phyloP scores from a whole-genome alignment of 2,888 invertebrate genomes.

The Ashinkailepas kermadecensis region DNA sequence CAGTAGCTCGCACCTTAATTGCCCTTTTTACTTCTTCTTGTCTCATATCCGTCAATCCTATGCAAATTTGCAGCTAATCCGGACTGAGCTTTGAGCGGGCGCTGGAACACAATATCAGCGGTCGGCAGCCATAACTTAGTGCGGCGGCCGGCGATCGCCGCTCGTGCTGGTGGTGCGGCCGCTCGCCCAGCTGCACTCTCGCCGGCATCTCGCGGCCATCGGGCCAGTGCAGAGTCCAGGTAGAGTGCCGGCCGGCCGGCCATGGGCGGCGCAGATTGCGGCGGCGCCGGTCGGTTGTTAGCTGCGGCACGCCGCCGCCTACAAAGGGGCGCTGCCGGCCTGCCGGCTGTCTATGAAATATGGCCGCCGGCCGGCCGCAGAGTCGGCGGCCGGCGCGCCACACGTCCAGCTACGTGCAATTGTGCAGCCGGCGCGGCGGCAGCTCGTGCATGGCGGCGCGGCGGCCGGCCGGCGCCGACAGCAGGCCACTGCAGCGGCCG shows the following conservation, averaged over 20 bases:
- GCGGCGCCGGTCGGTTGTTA: background rate
- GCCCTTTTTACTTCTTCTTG: background rate
- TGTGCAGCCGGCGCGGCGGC: background rate
- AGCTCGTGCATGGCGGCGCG: background rate
- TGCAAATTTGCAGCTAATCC: constrained; percentile 9
- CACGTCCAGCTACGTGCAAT: too few species aligned
- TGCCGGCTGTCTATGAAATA: background rate
- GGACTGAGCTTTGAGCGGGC: background rate
- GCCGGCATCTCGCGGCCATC: too few species aligned
- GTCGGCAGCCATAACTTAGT: constrained; percentile 1
- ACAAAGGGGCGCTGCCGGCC: background rate
- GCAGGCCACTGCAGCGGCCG: background rate
- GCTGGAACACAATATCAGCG: constrained; percentile 11
- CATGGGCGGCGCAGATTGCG: too few species aligned
- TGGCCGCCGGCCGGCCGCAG: background rate
- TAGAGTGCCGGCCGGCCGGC: too few species aligned
- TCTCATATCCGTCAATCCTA: constrained; percentile 11
- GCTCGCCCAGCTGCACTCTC: background rate
- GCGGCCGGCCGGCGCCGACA: background rate
- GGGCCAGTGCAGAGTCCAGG: too few species aligned
- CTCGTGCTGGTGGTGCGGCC: background rate
- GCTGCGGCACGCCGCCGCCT: background rate
- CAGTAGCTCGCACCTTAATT: background rate
- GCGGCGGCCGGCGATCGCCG: background rate
- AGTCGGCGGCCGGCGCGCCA: background rate